Conservation (phyloP, 2,888 invertebrate species). For the Tribolium freemani region DNA sequence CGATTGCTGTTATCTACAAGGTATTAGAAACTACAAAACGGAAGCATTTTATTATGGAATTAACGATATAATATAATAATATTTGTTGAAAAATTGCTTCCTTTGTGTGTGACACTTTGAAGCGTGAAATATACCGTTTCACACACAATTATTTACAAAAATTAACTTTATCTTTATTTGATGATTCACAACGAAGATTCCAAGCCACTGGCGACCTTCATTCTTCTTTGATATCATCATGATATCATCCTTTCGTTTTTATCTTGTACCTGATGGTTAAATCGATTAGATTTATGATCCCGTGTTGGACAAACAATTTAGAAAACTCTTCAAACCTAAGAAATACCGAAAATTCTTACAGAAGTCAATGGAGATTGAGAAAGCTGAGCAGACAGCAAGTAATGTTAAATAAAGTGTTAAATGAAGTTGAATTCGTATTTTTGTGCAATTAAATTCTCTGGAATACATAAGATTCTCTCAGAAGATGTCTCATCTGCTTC, state of each 20-base stretch:
- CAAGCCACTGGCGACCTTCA: not conserved
- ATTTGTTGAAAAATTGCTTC: not conserved
- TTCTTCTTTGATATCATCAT: not conserved
- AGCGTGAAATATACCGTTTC: not conserved
- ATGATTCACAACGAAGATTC: not conserved
- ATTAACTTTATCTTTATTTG: not conserved
- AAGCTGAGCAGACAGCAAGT: too few relatives aligned
- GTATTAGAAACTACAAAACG: not conserved
- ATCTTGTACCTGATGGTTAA: too few relatives aligned
- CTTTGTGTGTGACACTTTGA: not conserved
- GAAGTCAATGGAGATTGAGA: too few relatives aligned
- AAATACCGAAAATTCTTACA: too few relatives aligned
- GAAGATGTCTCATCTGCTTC: too few relatives aligned
- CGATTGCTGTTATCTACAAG: not conserved
- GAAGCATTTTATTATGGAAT: not conserved
- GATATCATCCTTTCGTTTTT: not conserved
- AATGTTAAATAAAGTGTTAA: too few relatives aligned
- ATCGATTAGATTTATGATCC: too few relatives aligned
- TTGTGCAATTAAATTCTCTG: too few relatives aligned
- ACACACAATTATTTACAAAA: not conserved
- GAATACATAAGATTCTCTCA: too few relatives aligned
- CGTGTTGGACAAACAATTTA: too few relatives aligned
- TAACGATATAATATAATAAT: not conserved
- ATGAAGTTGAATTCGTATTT: too few relatives aligned
- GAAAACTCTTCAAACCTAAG: too few relatives aligned